Evolutionary conservation across 2,888 invertebrate genomes (phyloP), one percentile per base, ranked within the genome.

Genomic region (Rotaria magnacalcarata): DNA sequence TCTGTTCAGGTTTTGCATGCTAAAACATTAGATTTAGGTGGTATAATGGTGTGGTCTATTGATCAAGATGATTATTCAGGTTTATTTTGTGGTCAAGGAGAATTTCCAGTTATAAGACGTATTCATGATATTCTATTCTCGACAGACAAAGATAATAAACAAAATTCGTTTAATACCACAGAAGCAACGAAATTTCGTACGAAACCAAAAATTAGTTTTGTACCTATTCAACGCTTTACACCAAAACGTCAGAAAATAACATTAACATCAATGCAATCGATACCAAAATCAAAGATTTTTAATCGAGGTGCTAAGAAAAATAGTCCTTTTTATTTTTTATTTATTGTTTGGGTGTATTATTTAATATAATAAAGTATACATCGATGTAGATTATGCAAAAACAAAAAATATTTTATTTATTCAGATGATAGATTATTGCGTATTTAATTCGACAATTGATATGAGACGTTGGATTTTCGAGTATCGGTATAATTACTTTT

Each of bases 31-130:
- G n/a, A 47, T n/a, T 14, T 80, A 24, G 80, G 80, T 47, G 80
- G 80, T 3, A n/a, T 47, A 47, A 80, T 80, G 80, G 8, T 80
- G 47, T 80, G 80, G 80, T 47, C 80, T n/a, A 4, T 80, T 14
- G 80, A 80, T 80, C 47, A 80, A 24, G 80, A 80, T 80, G 80
- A 80, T 80, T 80, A 47, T 47, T 47, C 80, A 11, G 80, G 80
- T 11, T n/a, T 80, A 11, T 80, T 47, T 47, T 80, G 80, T 80
- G 24, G 34, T 47, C 80, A 47, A n/a, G 80, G 80, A 47, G 1
- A 10, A 14, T 80, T 47, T 80, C 43, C 80, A 47, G 24, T 80
- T 80, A 47, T 47, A 10, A 1, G 19, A 41, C 80, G 80, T 80
- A n/a, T 80, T 24, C 80, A 34, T 24, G 80, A 80, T 41, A 41